These are phyloP conservation scores for Eustalomyia histrio DNA, from an alignment of 2,888 invertebrate genomes.

Conservation along the genomic window DNA sequence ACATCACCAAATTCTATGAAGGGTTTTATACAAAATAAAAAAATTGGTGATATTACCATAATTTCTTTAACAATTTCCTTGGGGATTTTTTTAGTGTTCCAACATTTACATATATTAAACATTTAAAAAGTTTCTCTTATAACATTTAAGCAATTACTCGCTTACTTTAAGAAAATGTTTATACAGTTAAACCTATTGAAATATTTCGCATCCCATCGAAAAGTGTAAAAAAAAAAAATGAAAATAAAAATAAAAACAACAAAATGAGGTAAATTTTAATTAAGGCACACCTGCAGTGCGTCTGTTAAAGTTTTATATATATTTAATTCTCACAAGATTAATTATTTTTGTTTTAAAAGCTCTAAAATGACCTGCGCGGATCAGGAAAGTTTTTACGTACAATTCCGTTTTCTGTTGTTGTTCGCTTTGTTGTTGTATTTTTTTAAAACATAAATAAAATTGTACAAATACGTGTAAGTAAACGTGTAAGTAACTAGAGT, in stretches of 20 bases:
- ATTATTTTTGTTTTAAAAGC: slow-evolving; percentile 31
- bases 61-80: no score
- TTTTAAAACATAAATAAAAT: not conserved
- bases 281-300: slow-evolving; percentile 61
- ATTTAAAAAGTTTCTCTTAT: no score
- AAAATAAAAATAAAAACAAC: not conserved
- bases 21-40: no score
- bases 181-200: not conserved
- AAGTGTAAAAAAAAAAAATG: not conserved
- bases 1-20: no score
- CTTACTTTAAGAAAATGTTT: slow-evolving; percentile 5
- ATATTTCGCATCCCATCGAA: not conserved
- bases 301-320: slow-evolving; percentile 30
- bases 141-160: not conserved
- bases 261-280: slow-evolving; percentile 57
- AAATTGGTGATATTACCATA: no score
- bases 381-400: not conserved
- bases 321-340: slow-evolving; percentile 54
- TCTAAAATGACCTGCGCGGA: slow-evolving; percentile 2
- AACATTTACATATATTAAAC: no score
- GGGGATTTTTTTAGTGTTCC: no score
- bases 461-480: not conserved
- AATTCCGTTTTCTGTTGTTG: not conserved
- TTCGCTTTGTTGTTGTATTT: not conserved
- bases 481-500: not conserved